These are phyloP conservation scores for Volucella inflata DNA, from an alignment of 2,888 invertebrate species.

Conservation along the genomic window DNA sequence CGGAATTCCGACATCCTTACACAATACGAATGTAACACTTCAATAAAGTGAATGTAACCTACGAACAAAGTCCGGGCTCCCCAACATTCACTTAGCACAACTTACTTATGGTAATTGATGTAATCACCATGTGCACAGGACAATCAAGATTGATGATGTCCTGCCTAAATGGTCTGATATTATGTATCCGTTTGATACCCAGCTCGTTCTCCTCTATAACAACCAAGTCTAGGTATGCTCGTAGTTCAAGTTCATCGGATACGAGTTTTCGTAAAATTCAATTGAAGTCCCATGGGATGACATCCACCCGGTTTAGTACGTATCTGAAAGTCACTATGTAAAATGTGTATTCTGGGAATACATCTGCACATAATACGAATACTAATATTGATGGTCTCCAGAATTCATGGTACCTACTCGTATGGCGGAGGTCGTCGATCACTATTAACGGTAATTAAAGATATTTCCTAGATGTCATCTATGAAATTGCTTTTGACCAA, in stretches of 20 bases:
- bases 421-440: background rate
- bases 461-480: background rate
- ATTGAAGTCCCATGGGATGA: conserved; percentile 19
- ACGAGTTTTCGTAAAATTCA: conserved; percentile 3
- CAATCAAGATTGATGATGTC: conserved; percentile 48
- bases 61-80: background rate
- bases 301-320: conserved; percentile 9
- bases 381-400: conserved; percentile 15
- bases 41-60: conserved; percentile 17
- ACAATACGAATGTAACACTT: conserved; percentile 11
- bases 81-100: conserved; percentile 43
- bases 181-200: conserved; percentile 10
- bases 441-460: background rate
- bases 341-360: conserved; percentile 4
- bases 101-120: conserved; percentile 53
- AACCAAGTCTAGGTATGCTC: background rate
- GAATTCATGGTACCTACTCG: background rate
- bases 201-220: background rate
- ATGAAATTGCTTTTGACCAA: background rate
- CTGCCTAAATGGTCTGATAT: conserved; percentile 18
- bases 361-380: background rate
- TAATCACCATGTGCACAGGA: conserved; percentile 40
- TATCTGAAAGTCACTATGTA: background rate
- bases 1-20: background rate
- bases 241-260: background rate